Conservation (phyloP, 2,113 vertebrate species). For the Fulmarus glacialis region DNA sequence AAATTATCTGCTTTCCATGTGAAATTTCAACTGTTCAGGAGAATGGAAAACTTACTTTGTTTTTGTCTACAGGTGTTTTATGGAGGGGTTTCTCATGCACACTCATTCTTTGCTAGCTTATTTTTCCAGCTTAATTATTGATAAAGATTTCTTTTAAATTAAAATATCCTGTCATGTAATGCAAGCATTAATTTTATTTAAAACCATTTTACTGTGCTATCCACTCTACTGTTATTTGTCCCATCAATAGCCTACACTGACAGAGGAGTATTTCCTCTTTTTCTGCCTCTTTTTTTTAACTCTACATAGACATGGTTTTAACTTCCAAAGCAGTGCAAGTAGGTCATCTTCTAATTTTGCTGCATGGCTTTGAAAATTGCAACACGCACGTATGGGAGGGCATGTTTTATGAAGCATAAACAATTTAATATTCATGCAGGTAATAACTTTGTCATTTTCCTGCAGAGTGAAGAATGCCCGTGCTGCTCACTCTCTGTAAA, state of each 20-base stretch:
- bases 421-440: background rate
- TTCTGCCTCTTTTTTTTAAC: background rate
- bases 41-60: background rate
- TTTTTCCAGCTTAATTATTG: background rate
- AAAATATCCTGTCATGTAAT: background rate
- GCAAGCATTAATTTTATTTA: background rate
- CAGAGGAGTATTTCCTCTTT: background rate
- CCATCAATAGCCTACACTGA: background rate
- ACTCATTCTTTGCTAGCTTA: background rate
- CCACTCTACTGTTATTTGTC: background rate
- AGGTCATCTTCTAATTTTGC: background rate
- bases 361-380: background rate
- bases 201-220: background rate
- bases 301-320: background rate
- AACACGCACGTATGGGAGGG: rapidly evolving
- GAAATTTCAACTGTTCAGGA: background rate
- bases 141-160: background rate
- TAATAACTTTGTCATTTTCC: background rate
- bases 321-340: background rate
- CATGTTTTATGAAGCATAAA: background rate
- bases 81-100: background rate
- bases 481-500: slow-evolving; percentile 44
- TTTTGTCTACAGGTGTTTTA: background rate
- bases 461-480: slow-evolving; percentile 44
- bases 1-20: background rate